These are phyloP conservation scores for Nesogale talazaci DNA, from an alignment of 2,113 vertebrate genomes.

Conservation along the genomic window DNA sequence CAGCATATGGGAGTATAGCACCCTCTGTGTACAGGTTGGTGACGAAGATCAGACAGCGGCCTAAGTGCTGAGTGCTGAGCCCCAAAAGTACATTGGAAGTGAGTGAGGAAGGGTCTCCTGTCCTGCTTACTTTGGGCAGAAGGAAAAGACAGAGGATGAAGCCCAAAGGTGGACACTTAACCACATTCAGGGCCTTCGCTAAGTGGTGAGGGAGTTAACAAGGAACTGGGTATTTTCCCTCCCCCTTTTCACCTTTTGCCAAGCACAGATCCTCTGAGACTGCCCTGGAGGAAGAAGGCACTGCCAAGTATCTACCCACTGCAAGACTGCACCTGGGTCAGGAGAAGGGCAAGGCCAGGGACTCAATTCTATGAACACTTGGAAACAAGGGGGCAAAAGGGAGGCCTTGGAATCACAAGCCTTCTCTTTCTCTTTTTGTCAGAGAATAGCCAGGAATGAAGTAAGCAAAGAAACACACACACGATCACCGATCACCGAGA, in stretches of 20 bases:
- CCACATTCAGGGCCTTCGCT: background rate
- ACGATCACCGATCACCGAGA: background rate
- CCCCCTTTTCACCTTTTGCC: background rate
- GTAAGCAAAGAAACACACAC: background rate
- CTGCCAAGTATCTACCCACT: constrained; percentile 53
- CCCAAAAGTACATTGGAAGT: background rate
- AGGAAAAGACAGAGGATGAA: background rate
- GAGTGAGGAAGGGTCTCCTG: background rate
- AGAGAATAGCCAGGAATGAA: background rate
- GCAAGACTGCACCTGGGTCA: constrained; percentile 41
- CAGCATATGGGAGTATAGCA: background rate
- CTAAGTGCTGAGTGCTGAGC: background rate
- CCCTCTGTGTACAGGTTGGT: background rate
- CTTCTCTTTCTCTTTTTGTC: background rate
- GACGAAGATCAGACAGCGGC: background rate
- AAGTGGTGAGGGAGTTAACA: background rate
- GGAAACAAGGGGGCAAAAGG: background rate
- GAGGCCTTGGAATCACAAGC: background rate
- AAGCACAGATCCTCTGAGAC: background rate
- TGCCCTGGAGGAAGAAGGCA: constrained; percentile 19
- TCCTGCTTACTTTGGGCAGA: background rate
- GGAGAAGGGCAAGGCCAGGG: background rate
- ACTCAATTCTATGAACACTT: background rate
- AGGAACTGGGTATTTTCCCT: background rate
- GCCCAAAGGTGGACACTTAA: background rate